A percentile compares a stretch with the other conserved stretches of the same genome.
Evolutionary conservation across 1,140 invertebrate genomes (phyloP).

Genomic region (Dreissena rostriformis): DNA sequence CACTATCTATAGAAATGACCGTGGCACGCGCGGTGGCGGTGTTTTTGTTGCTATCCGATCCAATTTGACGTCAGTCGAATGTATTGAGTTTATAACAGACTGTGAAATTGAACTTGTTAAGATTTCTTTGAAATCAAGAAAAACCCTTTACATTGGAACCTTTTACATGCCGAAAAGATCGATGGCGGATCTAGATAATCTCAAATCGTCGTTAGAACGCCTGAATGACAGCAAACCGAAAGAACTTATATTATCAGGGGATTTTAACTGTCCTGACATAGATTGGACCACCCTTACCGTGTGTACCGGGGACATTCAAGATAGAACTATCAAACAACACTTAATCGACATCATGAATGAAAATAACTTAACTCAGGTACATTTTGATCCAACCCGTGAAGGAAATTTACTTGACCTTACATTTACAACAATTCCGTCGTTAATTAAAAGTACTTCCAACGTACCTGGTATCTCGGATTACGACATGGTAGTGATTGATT

Average conservation of each 20-base stretch:
- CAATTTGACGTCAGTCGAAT: slow-evolving; percentile 18
- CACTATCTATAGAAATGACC: slow-evolving; percentile 46
- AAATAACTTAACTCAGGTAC: not conserved
- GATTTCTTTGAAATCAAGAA: not conserved
- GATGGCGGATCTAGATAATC: not conserved
- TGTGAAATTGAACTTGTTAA: slow-evolving; percentile 1
- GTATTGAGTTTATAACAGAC: slow-evolving; percentile 33
- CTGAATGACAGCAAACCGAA: slow-evolving; percentile 2
- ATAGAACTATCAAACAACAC: not conserved
- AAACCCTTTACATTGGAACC: not conserved
- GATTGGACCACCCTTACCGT: not conserved
- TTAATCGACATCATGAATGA: not conserved
- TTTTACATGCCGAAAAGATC: slow-evolving; percentile 16
- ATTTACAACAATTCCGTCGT: slow-evolving; percentile 33
- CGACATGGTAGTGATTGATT: slow-evolving; percentile 16
- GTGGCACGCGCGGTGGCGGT: slow-evolving; percentile 24
- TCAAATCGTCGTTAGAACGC: slow-evolving; percentile 1
- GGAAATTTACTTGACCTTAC: slow-evolving; percentile 27
- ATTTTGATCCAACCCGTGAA: not conserved
- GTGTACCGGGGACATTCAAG: not conserved
- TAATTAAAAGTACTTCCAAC: slow-evolving; percentile 13
- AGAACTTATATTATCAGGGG: slow-evolving; percentile 11
- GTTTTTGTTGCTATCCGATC: slow-evolving; percentile 40
- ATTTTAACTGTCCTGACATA: slow-evolving; percentile 11
- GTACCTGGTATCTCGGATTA: slow-evolving; percentile 37